Conservation (phyloP, 2,113 vertebrate genomes). For the Amphiprion percula region DNA sequence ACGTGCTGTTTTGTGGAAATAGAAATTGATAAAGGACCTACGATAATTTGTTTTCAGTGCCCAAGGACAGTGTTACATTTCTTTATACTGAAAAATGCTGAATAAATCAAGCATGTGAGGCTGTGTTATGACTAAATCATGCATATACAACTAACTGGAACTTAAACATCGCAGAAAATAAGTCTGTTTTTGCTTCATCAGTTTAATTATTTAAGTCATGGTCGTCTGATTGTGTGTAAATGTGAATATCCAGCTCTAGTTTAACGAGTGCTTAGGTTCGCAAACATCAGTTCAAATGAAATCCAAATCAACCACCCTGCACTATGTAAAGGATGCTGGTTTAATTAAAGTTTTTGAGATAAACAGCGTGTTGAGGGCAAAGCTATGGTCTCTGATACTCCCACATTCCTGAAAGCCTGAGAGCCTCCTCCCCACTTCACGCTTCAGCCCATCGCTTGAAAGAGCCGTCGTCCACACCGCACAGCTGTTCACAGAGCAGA, state of each 20-base stretch:
- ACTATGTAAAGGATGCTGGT: neutral
- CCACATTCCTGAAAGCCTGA: conserved; percentile 66
- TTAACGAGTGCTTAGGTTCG: neutral
- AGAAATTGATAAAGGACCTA: no score
- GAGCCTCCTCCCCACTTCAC: conserved; percentile 58
- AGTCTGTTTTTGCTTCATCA: neutral
- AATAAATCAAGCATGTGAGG: no score
- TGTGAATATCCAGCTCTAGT: neutral
- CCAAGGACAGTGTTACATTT: no score
- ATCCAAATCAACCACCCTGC: neutral
- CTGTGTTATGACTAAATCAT: no score
- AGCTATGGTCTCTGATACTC: conserved; percentile 26
- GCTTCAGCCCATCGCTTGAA: conserved; percentile 67
- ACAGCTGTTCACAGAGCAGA: conserved; percentile 57
- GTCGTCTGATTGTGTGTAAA: neutral
- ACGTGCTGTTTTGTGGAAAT: no score
- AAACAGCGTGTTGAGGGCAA: neutral
- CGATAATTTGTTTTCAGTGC: no score
- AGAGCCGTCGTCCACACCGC: conserved; percentile 32
- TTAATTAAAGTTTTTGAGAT: conserved; percentile 5
- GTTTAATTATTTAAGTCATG: neutral
- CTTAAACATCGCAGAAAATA: neutral
- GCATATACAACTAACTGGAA: no score
- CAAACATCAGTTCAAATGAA: neutral
- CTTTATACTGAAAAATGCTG: no score